Conservation (phyloP, 2,888 invertebrate species). For the Halictus quadricinctus region DNA sequence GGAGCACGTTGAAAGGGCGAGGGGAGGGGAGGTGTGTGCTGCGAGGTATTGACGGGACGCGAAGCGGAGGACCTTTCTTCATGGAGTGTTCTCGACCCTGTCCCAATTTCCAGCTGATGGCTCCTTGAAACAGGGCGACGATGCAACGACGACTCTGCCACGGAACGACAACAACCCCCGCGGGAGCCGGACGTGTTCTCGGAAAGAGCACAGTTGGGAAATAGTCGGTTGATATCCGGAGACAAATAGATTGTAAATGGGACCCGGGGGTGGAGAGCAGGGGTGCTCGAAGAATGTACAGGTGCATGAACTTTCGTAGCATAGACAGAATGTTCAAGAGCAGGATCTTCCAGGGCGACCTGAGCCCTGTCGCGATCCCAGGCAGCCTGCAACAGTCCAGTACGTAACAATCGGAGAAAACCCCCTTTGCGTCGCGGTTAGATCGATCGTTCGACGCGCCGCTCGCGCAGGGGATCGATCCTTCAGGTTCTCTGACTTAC, state of each 20-base stretch:
- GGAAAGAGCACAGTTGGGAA: not conserved
- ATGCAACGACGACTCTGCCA: constrained; percentile 6
- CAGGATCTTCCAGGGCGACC: constrained; percentile 78
- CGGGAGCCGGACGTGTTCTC: not conserved
- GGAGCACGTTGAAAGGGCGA: not conserved
- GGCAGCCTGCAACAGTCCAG: constrained; percentile 76
- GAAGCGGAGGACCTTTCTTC: constrained; percentile 31
- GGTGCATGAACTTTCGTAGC: constrained; percentile 71
- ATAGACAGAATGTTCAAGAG: constrained; percentile 78
- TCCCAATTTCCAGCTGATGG: constrained; percentile 43
- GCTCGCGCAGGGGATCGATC: constrained; percentile 58
- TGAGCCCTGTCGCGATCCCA: constrained; percentile 75
- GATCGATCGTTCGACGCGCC: constrained; percentile 53
- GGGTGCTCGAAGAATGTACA: constrained; percentile 65
- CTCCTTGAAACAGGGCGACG: constrained; percentile 33
- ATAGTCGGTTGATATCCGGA: not conserved
- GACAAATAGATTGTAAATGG: not conserved
- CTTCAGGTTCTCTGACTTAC: constrained; percentile 16
- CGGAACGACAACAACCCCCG: not conserved
- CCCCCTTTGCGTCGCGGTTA: constrained; percentile 42
- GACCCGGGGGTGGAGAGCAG: not conserved
- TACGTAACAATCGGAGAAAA: constrained; percentile 68
- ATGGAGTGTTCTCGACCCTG: constrained; percentile 56
- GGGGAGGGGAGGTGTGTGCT: not conserved
- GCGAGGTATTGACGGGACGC: constrained; percentile 37